These are phyloP conservation scores for Calyptomena viridis DNA, from an alignment of 2,113 vertebrate genomes.

Conservation along the genomic window DNA sequence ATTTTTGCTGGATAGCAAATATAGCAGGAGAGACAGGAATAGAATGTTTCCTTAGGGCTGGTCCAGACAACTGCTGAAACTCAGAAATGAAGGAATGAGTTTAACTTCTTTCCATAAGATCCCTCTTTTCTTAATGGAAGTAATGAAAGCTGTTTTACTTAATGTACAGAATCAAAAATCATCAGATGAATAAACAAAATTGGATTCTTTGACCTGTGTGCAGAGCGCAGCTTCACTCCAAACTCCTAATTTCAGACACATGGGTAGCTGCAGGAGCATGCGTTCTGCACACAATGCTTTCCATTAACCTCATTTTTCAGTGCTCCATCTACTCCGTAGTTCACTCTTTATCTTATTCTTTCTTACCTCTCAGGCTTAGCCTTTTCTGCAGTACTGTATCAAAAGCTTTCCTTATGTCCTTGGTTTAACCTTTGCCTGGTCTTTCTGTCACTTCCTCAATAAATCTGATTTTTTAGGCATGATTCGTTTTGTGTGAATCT, in stretches of 20 bases:
- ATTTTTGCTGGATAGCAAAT: not conserved
- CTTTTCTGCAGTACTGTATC: slow-evolving; percentile 37
- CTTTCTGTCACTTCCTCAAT: slow-evolving; percentile 66
- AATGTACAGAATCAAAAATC: not conserved
- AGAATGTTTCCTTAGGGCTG: not conserved
- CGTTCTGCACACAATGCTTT: not conserved
- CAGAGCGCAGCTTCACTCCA: not conserved
- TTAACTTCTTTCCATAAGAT: not conserved
- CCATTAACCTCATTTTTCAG: not conserved
- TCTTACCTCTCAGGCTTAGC: not conserved
- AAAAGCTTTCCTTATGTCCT: slow-evolving; percentile 61
- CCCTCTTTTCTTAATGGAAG: not conserved
- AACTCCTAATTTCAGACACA: not conserved
- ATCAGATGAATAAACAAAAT: not conserved
- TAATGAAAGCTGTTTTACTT: not conserved
- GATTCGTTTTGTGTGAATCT: slow-evolving; percentile 50
- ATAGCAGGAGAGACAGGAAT: not conserved
- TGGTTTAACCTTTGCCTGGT: slow-evolving; percentile 49
- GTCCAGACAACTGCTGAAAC: not conserved
- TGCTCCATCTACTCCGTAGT: not conserved
- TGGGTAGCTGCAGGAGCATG: not conserved
- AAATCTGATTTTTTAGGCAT: slow-evolving; percentile 70
- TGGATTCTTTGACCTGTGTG: not conserved
- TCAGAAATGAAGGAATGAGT: not conserved
- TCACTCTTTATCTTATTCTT: not conserved